Evolutionary conservation across 1,140 invertebrate genomes (phyloP), one percentile per base, ranked within the genome.

Genomic region (Platyura marginata): DNA sequence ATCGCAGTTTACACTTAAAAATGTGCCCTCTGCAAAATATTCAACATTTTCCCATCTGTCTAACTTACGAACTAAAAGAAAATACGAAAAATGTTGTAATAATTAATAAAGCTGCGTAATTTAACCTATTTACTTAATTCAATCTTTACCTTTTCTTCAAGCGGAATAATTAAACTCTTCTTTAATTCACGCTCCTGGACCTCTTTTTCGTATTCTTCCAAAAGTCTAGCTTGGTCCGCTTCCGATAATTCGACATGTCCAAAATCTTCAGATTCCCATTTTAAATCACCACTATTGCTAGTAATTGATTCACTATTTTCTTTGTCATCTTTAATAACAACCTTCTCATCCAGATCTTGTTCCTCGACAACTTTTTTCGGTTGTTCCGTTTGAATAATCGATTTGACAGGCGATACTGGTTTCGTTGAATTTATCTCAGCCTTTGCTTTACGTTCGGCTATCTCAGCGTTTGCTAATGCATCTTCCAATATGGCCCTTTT

Each of bases 401-500:
- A n/a, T 16, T 39, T 37, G 18, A n/a, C 25, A 2, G 43, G 43
- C 15, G 37, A 29, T 3, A 39, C 16, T 19, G 43, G 21, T 21
- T 38, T 44, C 3, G n/a, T 33, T n/a, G 43, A 44, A 21, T 22
- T 3, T 18, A 29, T 25, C 20, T 44, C 43, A 15, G 25, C 21
- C 19, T 39, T 38, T 5, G 43, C 43, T 13, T 21, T 25, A 33
- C 37, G 21, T 46, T 46, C 44, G 19, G 33, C 44, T 32, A 44
- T 16, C 42, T 46, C 44, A 16, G 40, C 44, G 23, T 46, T 42
- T 2, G 63, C 62, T 36, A 63, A 46, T 22, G 64, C 60, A 50
- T 65, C 63, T 51, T 65, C 63, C 38, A 64, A 37, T 15, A 65
- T 44, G 13, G 63, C 63, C 49, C 60, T 60, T 46, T 57, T 62